Percentiles rank a stretch among this genome's conserved stretches.
Conservation (phyloP, 2,797 vertebrate species). For the Parauchenoglanis punctatus region DNA sequence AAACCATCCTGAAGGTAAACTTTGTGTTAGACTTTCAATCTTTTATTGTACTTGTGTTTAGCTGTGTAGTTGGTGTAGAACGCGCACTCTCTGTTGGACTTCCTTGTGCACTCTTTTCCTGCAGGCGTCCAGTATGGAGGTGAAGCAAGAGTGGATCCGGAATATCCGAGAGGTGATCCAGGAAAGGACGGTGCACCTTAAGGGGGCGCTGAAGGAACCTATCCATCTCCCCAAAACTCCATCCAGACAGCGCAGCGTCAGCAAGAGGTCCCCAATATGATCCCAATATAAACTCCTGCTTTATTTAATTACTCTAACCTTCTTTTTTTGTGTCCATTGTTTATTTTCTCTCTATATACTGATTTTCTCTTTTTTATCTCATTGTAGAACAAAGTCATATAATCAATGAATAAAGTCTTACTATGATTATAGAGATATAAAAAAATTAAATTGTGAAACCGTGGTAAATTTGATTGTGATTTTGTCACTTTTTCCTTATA, state of each 20-base stretch:
- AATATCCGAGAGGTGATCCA: constrained; percentile 97
- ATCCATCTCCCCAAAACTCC: constrained; percentile 97
- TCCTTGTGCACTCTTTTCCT: not conserved
- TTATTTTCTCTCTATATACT: not conserved
- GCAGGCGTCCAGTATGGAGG: constrained; percentile 90
- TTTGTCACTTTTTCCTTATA: not conserved
- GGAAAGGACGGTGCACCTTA: constrained; percentile 93
- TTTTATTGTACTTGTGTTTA: not conserved
- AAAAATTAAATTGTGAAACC: no score
- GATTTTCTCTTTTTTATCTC: not conserved
- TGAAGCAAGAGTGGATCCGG: constrained; percentile 98
- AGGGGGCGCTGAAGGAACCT: constrained; percentile 94
- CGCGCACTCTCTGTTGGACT: not conserved
- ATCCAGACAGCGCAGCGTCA: constrained; percentile 91
- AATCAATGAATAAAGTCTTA: not conserved
- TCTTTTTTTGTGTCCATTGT: not conserved
- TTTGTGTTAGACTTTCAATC: no score
- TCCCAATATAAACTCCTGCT: not conserved
- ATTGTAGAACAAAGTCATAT: not conserved
- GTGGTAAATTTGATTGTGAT: not conserved
- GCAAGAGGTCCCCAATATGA: constrained; percentile 80
- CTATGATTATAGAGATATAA: not conserved
- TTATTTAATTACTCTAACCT: not conserved
- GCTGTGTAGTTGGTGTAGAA: not conserved
- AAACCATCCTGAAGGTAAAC: constrained; percentile 91